A percentile compares a stretch with the other conserved stretches of the same genome.
These are phyloP conservation scores for Conchocele bisecta DNA, from an alignment of 2,888 invertebrate genomes.

Conservation along the genomic window DNA sequence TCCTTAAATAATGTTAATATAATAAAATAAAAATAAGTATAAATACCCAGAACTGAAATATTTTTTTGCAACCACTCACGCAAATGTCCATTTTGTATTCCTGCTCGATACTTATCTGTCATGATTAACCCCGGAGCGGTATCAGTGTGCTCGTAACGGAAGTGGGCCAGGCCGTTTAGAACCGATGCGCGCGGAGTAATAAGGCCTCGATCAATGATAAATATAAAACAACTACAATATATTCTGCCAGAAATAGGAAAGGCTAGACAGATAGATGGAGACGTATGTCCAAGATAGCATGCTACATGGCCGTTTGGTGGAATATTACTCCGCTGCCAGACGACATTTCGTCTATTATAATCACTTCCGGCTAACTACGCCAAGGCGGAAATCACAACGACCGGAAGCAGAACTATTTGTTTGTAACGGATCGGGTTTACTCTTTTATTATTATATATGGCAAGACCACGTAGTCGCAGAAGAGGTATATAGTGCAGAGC, in stretches of 20 bases:
- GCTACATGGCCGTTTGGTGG: slow-evolving; percentile 31
- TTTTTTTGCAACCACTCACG: too few species aligned
- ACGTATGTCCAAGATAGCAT: slow-evolving; percentile 46
- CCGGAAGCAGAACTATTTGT: slow-evolving; percentile 38
- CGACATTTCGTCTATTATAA: slow-evolving; percentile 36
- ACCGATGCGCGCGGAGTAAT: slow-evolving; percentile 37
- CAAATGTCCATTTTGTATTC: slow-evolving; percentile 25
- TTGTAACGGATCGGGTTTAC: slow-evolving; percentile 24
- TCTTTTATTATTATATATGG: too few species aligned
- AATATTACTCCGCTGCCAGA: slow-evolving; percentile 8
- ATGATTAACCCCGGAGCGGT: slow-evolving; percentile 33
- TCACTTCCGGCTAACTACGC: slow-evolving; percentile 47
- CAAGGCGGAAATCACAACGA: slow-evolving; percentile 36
- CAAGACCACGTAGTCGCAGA: too few species aligned
- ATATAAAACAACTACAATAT: slow-evolving; percentile 31
- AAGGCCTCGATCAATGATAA: slow-evolving; percentile 29
- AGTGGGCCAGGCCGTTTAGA: slow-evolving; percentile 27
- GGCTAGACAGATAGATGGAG: slow-evolving; percentile 38
- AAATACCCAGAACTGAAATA: too few species aligned
- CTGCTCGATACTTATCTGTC: slow-evolving; percentile 26
- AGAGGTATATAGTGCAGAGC: too few species aligned
- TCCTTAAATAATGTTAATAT: too few species aligned
- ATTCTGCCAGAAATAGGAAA: slow-evolving; percentile 39
- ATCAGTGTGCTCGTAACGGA: slow-evolving; percentile 26
- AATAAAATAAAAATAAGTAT: too few species aligned